Base-by-base conservation (phyloP, 2,888 invertebrate species). In the Parnassius apollo region DNA sequence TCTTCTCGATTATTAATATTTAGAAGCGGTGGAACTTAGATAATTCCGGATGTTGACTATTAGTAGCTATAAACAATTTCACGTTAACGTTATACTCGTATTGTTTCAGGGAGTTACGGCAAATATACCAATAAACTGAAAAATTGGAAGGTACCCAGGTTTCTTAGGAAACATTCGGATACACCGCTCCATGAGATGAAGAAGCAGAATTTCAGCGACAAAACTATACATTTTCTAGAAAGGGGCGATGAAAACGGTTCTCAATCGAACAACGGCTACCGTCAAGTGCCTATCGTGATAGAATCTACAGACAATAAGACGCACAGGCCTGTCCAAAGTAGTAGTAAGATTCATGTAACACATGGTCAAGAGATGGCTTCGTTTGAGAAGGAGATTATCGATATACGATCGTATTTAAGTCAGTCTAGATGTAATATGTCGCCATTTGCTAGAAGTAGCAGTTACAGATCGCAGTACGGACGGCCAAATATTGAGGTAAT, bases 361-460 rank as follows among this genome's bases (percentile, higher is more conserved):
- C 87, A 86, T 2, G 84, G 81, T 9, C 89, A 89, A 57, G 92
- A 93, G 57, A 75, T 78, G 70, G 92, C 92, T 22, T 91, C 92
- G 65, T 93, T 93, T 67, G 93, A 94, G 67, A 89, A 84, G 66
- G 95, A 95, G 75, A 93, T 94, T 42, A 94, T 95, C 65, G 95
- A 95, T 73, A 94, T 95, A 51, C 93, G 95, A 69, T 95, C 95
- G 11, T 95, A 95, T 73, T 93, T 95, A 67, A 95, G 95, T 71
- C 95, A 95, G 76, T 95, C 95, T 2, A 86, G 95, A 66, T 95
- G 95, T 77, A 95, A 95, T 74, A 94, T 95, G 78, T 93, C 94
- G 11, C 94, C 94, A 2, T 95, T 95, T 71, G 94, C 94, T 3
- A 90, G 95, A 71, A 94, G 94, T 61, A 94, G 95, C 75, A 95